These are phyloP conservation scores for Fissipunctia ypsillon DNA, from an alignment of 2,888 invertebrate species.

Conservation along the genomic window DNA sequence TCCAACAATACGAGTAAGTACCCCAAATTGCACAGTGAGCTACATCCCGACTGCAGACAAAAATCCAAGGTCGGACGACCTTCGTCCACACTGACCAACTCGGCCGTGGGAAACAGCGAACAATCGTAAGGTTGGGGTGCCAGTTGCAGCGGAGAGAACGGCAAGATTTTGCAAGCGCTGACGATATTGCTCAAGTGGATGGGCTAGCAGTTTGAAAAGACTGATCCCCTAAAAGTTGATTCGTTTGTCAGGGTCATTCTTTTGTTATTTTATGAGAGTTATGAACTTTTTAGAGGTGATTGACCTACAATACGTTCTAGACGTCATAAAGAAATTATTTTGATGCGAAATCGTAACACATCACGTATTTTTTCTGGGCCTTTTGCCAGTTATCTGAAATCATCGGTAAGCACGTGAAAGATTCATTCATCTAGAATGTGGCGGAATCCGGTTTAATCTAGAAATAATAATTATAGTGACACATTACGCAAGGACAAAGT, in stretches of 20 bases:
- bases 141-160: conserved; percentile 40
- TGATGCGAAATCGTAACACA: background rate
- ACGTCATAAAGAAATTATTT: conserved; percentile 5
- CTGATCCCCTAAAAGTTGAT: background rate
- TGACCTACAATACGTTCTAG: background rate
- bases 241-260: background rate
- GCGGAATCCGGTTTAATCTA: conserved; percentile 3
- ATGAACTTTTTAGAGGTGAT: background rate
- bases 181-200: background rate
- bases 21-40: conserved; percentile 62
- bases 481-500: conserved; percentile 12
- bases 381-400: conserved; percentile 11
- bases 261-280: background rate
- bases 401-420: background rate
- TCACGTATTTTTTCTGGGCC: conserved; percentile 6
- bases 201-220: background rate
- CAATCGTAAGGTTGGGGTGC: conserved; percentile 58
- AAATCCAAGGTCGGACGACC: conserved; percentile 68
- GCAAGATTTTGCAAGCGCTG: background rate
- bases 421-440: conserved; percentile 51
- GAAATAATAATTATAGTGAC: background rate
- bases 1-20: conserved; percentile 60
- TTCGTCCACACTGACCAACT: conserved; percentile 63
- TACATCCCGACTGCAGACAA: conserved; percentile 67
- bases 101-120: conserved; percentile 69